phyloP scores from a whole-genome alignment of 2,797 vertebrate species.

The Syngnathus rostellatus region DNA sequence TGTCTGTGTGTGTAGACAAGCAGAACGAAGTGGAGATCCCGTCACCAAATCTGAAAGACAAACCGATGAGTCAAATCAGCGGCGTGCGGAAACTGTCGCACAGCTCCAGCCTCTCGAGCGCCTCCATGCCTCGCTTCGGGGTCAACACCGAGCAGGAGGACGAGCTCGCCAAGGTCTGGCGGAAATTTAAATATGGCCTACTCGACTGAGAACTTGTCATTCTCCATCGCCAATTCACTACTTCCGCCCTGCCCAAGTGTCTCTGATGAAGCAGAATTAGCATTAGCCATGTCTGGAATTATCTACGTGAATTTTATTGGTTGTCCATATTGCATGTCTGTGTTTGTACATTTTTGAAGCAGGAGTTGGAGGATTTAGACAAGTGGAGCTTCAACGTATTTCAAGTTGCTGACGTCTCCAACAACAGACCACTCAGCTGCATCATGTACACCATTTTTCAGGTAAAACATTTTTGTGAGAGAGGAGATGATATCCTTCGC shows the following conservation, averaged over 20 bases:
- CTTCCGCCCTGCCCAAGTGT: too few relatives aligned
- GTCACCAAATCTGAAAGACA: conserved; percentile 75
- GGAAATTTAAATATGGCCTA: background rate
- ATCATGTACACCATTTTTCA: conserved; percentile 83
- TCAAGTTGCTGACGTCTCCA: conserved; percentile 75
- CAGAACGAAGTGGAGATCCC: conserved; percentile 83
- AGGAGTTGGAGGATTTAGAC: conserved; percentile 82
- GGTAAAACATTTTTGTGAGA: conserved; percentile 47
- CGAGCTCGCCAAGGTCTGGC: conserved; percentile 70
- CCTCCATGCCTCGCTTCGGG: conserved; percentile 75
- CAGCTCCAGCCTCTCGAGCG: conserved; percentile 70
- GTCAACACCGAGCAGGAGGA: conserved; percentile 82
- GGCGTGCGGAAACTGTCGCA: conserved; percentile 76
- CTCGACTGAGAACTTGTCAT: too few relatives aligned
- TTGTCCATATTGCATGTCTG: background rate
- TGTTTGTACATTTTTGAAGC: conserved; percentile 12
- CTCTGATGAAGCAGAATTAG: too few relatives aligned
- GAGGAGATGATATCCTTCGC: too few relatives aligned
- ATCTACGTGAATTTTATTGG: background rate
- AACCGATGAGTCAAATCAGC: conserved; percentile 80
- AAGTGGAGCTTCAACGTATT: conserved; percentile 88
- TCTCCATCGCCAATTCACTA: too few relatives aligned
- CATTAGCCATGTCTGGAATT: too few relatives aligned
- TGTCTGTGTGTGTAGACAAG: conserved; percentile 47
- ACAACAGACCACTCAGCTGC: conserved; percentile 80